phyloP scores from a whole-genome alignment of 2,113 vertebrate genomes.

The Rhabdomys dilectus region DNA sequence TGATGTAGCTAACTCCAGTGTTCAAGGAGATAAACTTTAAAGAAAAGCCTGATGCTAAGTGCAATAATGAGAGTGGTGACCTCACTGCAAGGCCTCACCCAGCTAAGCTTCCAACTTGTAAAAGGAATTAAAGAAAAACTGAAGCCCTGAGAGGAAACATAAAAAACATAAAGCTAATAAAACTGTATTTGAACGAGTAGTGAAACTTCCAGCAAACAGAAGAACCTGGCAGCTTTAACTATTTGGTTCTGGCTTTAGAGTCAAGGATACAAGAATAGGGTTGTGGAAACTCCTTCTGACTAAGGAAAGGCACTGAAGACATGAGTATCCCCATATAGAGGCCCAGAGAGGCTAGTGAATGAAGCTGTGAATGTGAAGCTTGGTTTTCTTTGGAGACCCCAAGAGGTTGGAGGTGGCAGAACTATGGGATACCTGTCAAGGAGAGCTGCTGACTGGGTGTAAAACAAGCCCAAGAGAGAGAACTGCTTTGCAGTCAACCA shows the following conservation, averaged over 20 bases:
- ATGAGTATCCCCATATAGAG: background rate
- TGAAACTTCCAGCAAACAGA: background rate
- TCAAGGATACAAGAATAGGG: background rate
- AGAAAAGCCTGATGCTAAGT: background rate
- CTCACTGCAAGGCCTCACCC: background rate
- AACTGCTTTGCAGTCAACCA: background rate
- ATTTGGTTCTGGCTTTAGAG: background rate
- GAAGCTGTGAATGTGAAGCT: background rate
- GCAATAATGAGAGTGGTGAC: background rate
- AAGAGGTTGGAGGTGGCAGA: background rate
- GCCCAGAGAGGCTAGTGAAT: background rate
- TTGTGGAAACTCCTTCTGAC: background rate
- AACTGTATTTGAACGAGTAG: background rate
- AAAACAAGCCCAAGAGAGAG: background rate
- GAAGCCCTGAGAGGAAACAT: background rate
- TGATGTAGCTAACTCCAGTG: background rate
- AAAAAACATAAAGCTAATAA: background rate
- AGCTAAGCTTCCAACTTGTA: background rate
- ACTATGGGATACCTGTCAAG: background rate
- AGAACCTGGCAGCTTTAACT: background rate
- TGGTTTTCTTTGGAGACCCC: background rate
- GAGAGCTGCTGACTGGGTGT: background rate
- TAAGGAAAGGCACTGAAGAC: background rate
- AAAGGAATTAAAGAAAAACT: background rate
- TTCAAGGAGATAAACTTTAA: background rate